Percentiles rank a stretch among this genome's conserved stretches.
Evolutionary conservation across 2,113 vertebrate genomes (phyloP).

Genomic region (Pampusana beccarii): DNA sequence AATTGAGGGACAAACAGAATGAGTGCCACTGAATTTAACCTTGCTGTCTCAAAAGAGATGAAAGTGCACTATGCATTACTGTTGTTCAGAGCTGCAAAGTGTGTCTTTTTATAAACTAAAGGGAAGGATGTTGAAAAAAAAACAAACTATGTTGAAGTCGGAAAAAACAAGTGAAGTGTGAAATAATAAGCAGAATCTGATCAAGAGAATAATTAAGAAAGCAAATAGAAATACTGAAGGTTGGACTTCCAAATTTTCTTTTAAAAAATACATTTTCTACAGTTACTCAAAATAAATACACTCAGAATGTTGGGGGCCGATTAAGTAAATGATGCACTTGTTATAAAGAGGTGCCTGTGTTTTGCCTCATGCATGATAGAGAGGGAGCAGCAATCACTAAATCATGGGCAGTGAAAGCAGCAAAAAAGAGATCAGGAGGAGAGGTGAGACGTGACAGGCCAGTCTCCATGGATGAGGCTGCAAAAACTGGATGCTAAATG

Average conservation of each 20-base stretch:
- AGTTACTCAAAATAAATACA: background rate
- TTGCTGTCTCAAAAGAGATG: background rate
- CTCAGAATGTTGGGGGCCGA: background rate
- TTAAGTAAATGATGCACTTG: background rate
- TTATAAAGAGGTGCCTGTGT: accelerated
- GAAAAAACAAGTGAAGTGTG: background rate
- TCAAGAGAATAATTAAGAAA: background rate
- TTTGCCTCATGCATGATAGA: background rate
- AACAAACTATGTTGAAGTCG: background rate
- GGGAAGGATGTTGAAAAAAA: background rate
- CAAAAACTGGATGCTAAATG: background rate
- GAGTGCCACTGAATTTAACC: background rate
- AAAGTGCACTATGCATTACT: background rate
- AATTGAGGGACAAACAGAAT: background rate
- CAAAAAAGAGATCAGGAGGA: background rate
- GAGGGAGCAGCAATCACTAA: background rate
- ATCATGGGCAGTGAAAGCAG: background rate
- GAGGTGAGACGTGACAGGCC: background rate
- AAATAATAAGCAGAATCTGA: background rate
- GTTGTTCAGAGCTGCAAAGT: background rate
- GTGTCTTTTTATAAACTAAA: background rate
- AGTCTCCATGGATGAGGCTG: background rate
- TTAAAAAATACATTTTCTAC: background rate
- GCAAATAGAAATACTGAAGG: background rate
- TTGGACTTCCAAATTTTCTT: background rate